A percentile compares a stretch with the other conserved stretches of the same genome.
phyloP scores from a whole-genome alignment of 2,888 invertebrate genomes.

The Criorhina ranunculi region DNA sequence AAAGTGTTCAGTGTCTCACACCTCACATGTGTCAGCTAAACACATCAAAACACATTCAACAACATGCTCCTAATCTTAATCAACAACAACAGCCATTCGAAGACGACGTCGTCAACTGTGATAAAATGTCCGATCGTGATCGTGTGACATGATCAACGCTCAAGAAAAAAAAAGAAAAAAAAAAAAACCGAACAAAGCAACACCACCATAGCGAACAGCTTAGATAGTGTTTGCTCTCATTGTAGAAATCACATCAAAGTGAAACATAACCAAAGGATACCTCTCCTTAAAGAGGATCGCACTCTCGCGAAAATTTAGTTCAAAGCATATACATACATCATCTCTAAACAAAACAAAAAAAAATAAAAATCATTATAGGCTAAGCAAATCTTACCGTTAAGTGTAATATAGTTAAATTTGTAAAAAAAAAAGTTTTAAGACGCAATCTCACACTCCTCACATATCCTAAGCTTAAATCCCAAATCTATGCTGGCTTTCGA shows the following conservation, averaged over 20 bases:
- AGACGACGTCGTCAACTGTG: constrained; percentile 52
- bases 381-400: constrained; percentile 38
- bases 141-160: constrained; percentile 74
- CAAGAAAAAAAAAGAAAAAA: constrained; percentile 55
- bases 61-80: constrained; percentile 40
- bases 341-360: constrained; percentile 1
- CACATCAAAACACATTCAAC: constrained; percentile 2
- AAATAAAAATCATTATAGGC: constrained; percentile 36
- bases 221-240: constrained; percentile 57
- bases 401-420: constrained; percentile 54
- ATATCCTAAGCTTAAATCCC: constrained; percentile 59
- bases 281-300: constrained; percentile 18
- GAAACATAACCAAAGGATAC: constrained; percentile 4
- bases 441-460: constrained; percentile 43
- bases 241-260: constrained; percentile 16
- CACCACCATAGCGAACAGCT: constrained; percentile 43
- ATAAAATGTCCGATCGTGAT: constrained; percentile 76
- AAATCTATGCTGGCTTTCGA: constrained; percentile 63
- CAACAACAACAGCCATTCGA: constrained; percentile 32
- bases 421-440: constrained; percentile 33
- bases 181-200: constrained; percentile 43
- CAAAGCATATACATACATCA: constrained; percentile 42
- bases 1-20: constrained; percentile 32
- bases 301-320: constrained; percentile 8
- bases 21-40: constrained; percentile 55